Base-by-base conservation (phyloP, 2,888 invertebrate species). In the Osmoderma eremita region DNA sequence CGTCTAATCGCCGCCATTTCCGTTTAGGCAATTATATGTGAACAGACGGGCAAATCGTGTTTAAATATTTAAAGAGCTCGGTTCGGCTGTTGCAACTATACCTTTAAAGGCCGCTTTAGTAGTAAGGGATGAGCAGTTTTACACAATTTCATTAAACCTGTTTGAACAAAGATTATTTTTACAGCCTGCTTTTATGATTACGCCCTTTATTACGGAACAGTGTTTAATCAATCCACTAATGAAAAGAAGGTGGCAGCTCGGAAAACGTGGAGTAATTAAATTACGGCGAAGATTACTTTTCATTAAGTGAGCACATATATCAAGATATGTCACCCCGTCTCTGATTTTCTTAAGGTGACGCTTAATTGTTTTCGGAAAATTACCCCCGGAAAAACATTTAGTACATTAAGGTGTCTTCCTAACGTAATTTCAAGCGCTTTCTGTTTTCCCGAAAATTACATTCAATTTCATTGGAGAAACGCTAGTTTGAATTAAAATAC, bases 91-190 rank as follows among this genome's bases (percentile, higher is more conserved):
- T 15, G 24, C 24, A 24, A 45, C 24, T 30, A 24, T 58, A 58
- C 3, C 24, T 24, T 3, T 5, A 24, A 45, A 45, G 24, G 10
- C 45, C 45, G 42, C 24, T 58, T 58, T 58, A 20, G 30, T 24
- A 6, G 42, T 56, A 22, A 42, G 42, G 0, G 42, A 56, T 22
- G 42, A 41, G 30, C 45, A 45, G 42, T 30, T 22, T 45, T 15
- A 42, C 15, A 58, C 42, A 58, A 45, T 30, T 58, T 58, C 42
- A 58, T 45, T 58, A 45, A 58, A 30, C 24, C 30, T 58, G 58
- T 45, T 58, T 58, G 42, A 58, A 45, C 58, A 58, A 42, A 56
- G 58, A 58, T 58, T 45, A 58, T 58, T 58, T 56, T 56, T 56
- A 56, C 15, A 13, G 42, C 56, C 42, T 6, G 24, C 24, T 56